A percentile compares a stretch with the other conserved stretches of the same genome.
phyloP scores from a whole-genome alignment of 92 coral and sea anemone species.

The Bergia sp. region DNA sequence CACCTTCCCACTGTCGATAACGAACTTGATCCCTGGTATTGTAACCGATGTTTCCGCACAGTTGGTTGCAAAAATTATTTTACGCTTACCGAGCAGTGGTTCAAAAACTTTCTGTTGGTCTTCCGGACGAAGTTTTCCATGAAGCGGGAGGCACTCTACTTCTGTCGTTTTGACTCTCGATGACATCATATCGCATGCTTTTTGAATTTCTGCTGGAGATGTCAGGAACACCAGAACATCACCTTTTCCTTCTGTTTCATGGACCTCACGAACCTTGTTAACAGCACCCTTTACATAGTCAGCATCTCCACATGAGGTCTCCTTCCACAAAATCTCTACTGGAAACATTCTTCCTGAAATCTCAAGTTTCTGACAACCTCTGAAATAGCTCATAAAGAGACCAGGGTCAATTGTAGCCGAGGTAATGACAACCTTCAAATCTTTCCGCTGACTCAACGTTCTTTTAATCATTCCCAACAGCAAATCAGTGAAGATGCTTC shows the following conservation, averaged over 20 bases:
- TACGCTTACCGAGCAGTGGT: conserved; percentile 69
- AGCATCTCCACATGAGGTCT: conserved; percentile 21
- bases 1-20: conserved; percentile 93
- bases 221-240: conserved; percentile 92
- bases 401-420: conserved; percentile 93
- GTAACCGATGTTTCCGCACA: conserved; percentile 98
- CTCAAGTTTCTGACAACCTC: conserved; percentile 75
- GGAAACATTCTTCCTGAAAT: conserved; percentile 94
- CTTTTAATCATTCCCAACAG: conserved; percentile 94
- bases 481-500: conserved; percentile 89
- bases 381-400: conserved; percentile 72
- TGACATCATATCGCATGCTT: conserved; percentile 67
- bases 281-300: conserved; percentile 79
- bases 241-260: conserved; percentile 62
- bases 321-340: conserved; percentile 74
- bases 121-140: conserved; percentile 91
- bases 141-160: conserved; percentile 84
- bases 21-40: conserved; percentile 89
- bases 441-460: conserved; percentile 71
- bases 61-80: conserved; percentile 91
- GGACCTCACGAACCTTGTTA: conserved; percentile 70
- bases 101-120: conserved; percentile 84
- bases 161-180: conserved; percentile 36
- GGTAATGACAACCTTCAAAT: conserved; percentile 82
- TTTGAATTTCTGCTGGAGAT: conserved; percentile 90